These are phyloP conservation scores for Tillus elongatus DNA, from an alignment of 2,888 invertebrate species.

Conservation along the genomic window DNA sequence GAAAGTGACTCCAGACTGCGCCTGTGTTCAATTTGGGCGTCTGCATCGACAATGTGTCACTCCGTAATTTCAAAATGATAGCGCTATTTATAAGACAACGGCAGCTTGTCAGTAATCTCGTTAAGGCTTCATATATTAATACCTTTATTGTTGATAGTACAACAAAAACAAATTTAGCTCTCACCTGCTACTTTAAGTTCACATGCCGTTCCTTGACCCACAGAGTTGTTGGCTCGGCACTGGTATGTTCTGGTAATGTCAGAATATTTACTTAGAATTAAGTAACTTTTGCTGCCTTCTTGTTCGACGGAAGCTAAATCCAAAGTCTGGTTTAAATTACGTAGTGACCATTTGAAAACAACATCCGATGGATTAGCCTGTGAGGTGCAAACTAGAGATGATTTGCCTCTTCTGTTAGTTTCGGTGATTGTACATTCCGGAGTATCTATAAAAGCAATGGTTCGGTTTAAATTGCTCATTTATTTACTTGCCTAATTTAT, in stretches of 20 bases:
- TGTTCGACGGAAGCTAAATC: conserved; percentile 50
- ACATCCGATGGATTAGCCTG: conserved; percentile 71
- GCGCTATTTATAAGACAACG: too few species aligned
- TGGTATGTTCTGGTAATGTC: conserved; percentile 68
- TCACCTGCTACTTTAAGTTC: conserved; percentile 61
- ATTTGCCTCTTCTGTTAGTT: conserved; percentile 58
- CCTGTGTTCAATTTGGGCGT: too few species aligned
- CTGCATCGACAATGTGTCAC: too few species aligned
- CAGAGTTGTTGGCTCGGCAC: conserved; percentile 76
- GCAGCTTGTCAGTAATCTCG: too few species aligned
- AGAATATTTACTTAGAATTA: conserved; percentile 53
- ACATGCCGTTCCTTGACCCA: conserved; percentile 56
- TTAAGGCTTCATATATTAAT: too few species aligned
- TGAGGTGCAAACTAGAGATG: conserved; percentile 72
- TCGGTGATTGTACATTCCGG: conserved; percentile 77
- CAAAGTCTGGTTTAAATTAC: conserved; percentile 72
- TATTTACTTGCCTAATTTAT: too few species aligned
- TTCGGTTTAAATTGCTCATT: too few species aligned
- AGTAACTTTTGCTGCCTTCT: conserved; percentile 49
- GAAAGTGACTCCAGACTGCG: too few species aligned
- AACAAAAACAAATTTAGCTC: too few species aligned
- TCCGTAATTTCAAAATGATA: too few species aligned
- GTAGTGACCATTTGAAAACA: conserved; percentile 74
- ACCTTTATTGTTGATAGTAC: too few species aligned
- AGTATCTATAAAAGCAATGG: conserved; percentile 61